A percentile compares a stretch with the other conserved stretches of the same genome.
Conservation (phyloP, 2,797 vertebrate species). For the Oreochromis mossambicus region DNA sequence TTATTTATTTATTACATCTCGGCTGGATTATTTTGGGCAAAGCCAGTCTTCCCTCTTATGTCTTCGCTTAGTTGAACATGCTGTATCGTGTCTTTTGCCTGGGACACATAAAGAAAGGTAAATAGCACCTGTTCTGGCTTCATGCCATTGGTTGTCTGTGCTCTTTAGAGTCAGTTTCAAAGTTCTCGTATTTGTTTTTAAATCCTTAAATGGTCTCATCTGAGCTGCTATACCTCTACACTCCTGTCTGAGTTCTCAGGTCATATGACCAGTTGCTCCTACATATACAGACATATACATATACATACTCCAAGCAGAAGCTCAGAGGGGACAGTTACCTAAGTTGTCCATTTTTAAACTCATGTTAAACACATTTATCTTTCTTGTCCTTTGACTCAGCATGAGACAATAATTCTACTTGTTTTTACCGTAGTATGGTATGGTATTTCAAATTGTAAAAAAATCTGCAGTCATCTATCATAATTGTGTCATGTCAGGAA, state of each 20-base stretch:
- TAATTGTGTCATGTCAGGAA: neutral
- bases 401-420: neutral
- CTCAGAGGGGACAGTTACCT: neutral
- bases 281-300: neutral
- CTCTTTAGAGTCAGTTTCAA: neutral
- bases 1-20: neutral
- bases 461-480: neutral
- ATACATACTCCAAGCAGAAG: neutral
- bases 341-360: neutral
- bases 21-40: neutral
- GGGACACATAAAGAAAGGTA: neutral
- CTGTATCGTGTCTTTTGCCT: neutral
- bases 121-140: neutral
- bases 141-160: neutral
- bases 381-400: neutral
- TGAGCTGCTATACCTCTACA: neutral
- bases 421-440: fast-evolving
- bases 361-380: neutral
- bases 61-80: fast-evolving
- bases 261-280: neutral
- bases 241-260: neutral
- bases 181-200: neutral
- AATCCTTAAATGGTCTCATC: neutral
- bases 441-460: neutral
- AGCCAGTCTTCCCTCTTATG: neutral